Evolutionary conservation across 2,888 invertebrate species (phyloP), one percentile per base, ranked within the genome.

Genomic region (Plebejus argus): DNA sequence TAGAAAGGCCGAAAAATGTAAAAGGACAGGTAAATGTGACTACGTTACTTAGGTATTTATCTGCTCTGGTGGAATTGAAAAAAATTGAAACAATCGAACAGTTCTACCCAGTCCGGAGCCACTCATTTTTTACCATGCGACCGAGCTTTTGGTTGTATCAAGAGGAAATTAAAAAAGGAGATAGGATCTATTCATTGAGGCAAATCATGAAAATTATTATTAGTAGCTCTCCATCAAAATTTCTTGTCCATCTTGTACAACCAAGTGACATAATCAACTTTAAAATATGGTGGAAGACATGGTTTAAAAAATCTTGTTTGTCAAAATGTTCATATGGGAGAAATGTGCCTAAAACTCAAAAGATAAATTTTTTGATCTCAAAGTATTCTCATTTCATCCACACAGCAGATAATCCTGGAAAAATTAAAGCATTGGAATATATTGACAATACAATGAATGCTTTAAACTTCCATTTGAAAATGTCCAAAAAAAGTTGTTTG

Each of bases 371-470:
- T 61, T 61, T 10, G 3, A 61, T 61, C 20, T 61, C 23, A 61
- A 61, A 61, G 61, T 61, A 61, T 61, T n/a, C n/a, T 61, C 23
- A 61, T 61, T 61, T 61, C 61, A 61, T 61, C 61, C 61, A 61
- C n/a, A n/a, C n/a, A n/a, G n/a, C n/a, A n/a, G n/a, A n/a, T n/a
- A n/a, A n/a, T n/a, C 61, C 61, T 61, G 61, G 61, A 23, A 61
- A 61, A 61, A 61, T 23, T 61, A 61, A 61, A 61, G 61, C 61
- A 61, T 61, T 61, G 61, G 61, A 61, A 61, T 61, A 61, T 20
- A 61, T 61, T 61, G 61, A 61, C 61, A 61, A 61, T 66, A 66
- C 66, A 66, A 66, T 66, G 66, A 66, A 66, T 66, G 66, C 66
- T 66, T 66, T 61, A 61, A 61, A 23, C 61, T 61, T 66, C 66